Conservation (phyloP, 2,888 invertebrate species). For the Himalopsyche tibetana region DNA sequence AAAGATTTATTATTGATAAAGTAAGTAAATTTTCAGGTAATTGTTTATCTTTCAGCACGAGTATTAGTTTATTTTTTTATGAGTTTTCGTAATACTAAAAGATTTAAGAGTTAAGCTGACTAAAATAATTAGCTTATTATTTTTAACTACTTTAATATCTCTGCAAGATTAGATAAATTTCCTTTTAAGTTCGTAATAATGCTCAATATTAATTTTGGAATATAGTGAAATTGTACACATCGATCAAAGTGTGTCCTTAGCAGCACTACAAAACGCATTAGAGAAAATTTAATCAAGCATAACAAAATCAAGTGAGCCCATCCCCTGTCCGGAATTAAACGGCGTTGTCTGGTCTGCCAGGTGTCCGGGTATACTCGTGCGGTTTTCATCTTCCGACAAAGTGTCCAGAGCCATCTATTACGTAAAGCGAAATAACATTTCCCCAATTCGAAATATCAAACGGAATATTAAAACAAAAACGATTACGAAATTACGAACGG, state of each 20-base stretch:
- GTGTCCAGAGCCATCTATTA: slow-evolving; percentile 64
- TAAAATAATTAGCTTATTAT: no score
- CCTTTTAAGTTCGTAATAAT: no score
- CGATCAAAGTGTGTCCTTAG: slow-evolving; percentile 18
- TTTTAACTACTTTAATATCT: no score
- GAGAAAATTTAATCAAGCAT: slow-evolving; percentile 66
- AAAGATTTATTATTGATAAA: no score
- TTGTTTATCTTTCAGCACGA: no score
- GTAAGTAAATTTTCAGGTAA: no score
- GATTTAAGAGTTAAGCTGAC: background rate
- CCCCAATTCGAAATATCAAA: slow-evolving; percentile 64
- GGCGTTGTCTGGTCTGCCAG: slow-evolving; percentile 55
- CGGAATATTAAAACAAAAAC: slow-evolving; percentile 66
- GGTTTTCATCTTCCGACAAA: slow-evolving; percentile 64
- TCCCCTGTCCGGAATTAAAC: slow-evolving; percentile 54
- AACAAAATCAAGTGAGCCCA: slow-evolving; percentile 63
- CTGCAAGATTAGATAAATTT: no score
- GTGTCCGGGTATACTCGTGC: slow-evolving; percentile 53
- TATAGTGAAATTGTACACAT: background rate
- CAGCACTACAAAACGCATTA: slow-evolving; percentile 43
- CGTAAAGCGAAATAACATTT: slow-evolving; percentile 65
- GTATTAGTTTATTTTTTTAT: no score
- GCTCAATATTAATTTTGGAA: background rate
- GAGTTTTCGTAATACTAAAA: no score
- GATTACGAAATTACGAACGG: slow-evolving; percentile 64